Conservation (phyloP, 2,797 vertebrate genomes). For the Eidolon dupreanum region DNA sequence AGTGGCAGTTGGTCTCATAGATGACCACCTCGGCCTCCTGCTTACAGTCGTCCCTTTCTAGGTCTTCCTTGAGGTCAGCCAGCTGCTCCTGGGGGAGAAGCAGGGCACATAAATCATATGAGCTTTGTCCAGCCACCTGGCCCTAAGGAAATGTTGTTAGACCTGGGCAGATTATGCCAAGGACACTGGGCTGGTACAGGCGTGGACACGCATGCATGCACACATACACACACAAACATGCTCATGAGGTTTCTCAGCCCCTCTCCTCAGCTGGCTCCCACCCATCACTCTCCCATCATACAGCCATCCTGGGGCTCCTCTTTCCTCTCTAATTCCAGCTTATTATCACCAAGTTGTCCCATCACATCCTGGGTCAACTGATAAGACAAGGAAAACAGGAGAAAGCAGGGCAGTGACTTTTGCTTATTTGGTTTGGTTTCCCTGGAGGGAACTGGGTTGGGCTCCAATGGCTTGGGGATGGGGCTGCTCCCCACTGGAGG, state of each 20-base stretch:
- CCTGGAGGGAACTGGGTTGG: neutral
- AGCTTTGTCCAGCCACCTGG: neutral
- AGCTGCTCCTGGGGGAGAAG: constrained; percentile 89
- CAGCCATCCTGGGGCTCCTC: neutral
- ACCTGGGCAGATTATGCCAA: neutral
- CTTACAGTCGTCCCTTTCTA: constrained; percentile 98
- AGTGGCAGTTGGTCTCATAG: constrained; percentile 98
- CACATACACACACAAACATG: rapidly evolving
- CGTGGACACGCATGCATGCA: rapidly evolving
- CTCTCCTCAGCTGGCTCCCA: neutral
- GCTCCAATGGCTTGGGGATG: neutral
- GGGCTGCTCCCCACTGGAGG: neutral
- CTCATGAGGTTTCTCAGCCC: too few relatives aligned
- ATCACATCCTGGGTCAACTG: too few relatives aligned
- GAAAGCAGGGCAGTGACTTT: neutral
- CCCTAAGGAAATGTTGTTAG: neutral
- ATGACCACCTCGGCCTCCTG: constrained; percentile 97
- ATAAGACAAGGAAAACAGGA: neutral
- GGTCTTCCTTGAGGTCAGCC: constrained; percentile 95
- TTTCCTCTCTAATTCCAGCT: neutral
- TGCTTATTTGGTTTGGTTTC: neutral
- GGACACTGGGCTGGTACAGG: neutral
- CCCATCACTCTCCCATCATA: neutral
- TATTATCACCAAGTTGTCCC: neutral
- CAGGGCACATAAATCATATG: neutral